These are phyloP conservation scores for Microchrysa polita DNA, from an alignment of 2,888 invertebrate species.

Conservation along the genomic window DNA sequence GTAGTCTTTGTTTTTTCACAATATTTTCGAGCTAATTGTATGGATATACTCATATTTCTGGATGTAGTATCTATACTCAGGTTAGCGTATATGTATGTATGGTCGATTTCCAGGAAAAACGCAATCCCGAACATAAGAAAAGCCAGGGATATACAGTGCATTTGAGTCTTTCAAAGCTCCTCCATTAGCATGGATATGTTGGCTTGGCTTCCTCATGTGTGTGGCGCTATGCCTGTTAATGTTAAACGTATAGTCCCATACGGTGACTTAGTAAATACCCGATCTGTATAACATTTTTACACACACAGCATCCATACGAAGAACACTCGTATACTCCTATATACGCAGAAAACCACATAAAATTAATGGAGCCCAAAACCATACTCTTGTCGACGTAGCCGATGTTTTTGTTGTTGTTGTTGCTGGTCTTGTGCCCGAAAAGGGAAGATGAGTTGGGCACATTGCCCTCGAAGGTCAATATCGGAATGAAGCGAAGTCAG, in stretches of 20 bases:
- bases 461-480: slow-evolving; percentile 9
- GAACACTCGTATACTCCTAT: background rate
- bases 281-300: too few species aligned
- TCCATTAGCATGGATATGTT: slow-evolving; percentile 1
- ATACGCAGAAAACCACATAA: slow-evolving; percentile 34
- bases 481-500: background rate
- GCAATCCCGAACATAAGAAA: background rate
- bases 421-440: background rate
- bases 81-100: slow-evolving; percentile 17
- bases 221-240: slow-evolving; percentile 19
- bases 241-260: background rate
- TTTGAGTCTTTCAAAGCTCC: slow-evolving; percentile 9
- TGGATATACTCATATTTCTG: too few species aligned
- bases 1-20: too few species aligned
- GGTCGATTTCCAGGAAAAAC: background rate
- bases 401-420: background rate
- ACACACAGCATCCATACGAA: background rate
- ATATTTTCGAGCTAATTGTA: too few species aligned
- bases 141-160: slow-evolving; percentile 6
- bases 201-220: slow-evolving; percentile 20
- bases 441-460: background rate
- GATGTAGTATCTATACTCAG: background rate
- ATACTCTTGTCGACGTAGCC: background rate
- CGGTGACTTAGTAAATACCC: too few species aligned
- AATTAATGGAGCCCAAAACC: slow-evolving; percentile 36